These are phyloP conservation scores for Leptopilina drosophilae DNA, from an alignment of 2,888 invertebrate species.

Conservation along the genomic window DNA sequence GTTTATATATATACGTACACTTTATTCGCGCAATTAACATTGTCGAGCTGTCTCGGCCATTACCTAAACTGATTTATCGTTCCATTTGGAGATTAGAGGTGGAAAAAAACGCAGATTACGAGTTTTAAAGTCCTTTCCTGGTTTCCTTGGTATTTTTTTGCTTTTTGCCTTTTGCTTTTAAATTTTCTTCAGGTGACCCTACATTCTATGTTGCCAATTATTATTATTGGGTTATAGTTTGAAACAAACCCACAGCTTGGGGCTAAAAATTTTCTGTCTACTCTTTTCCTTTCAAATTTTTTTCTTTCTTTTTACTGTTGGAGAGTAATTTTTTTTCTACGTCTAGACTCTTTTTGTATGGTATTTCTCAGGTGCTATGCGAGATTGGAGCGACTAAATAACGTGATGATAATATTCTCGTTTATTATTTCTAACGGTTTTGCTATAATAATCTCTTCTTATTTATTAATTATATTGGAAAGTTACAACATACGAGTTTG, in stretches of 20 bases:
- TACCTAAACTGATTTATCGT: slow-evolving; percentile 62
- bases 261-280: slow-evolving; percentile 52
- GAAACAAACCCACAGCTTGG: slow-evolving; percentile 50
- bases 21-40: slow-evolving; percentile 67
- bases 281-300: slow-evolving; percentile 53
- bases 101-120: slow-evolving; percentile 39
- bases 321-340: neutral
- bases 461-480: no score
- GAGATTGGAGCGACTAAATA: neutral
- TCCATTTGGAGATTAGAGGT: slow-evolving; percentile 53
- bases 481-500: no score
- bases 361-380: neutral
- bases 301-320: slow-evolving; percentile 43
- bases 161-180: no score
- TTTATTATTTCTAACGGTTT: neutral
- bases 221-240: slow-evolving; percentile 62
- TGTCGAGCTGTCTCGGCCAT: slow-evolving; percentile 55
- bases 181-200: slow-evolving; percentile 56
- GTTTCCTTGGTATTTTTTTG: slow-evolving; percentile 54
- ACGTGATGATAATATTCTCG: neutral
- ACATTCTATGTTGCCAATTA: slow-evolving; percentile 67
- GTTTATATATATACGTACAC: slow-evolving; percentile 41
- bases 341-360: no score
- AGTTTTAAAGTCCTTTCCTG: slow-evolving; percentile 45
- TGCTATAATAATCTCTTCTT: neutral